Evolutionary conservation across 2,888 invertebrate genomes (phyloP), one percentile per base, ranked within the genome.

Genomic region (Gnatocerus cornutus): DNA sequence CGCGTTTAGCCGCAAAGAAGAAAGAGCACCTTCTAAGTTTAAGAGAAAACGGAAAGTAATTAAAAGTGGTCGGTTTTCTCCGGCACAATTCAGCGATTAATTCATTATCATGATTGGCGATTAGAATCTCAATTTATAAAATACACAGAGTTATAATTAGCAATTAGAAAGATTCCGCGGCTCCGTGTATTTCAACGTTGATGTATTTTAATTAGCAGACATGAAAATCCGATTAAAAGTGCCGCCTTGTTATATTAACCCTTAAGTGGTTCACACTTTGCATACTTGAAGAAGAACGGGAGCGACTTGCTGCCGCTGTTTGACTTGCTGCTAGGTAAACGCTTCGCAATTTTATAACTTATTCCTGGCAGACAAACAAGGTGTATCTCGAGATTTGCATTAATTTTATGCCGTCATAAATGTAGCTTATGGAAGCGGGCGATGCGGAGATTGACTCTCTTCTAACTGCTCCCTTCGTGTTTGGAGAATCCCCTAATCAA

Each of bases 121-220:
- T 84, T 84, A 84, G 84, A 84, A 85, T 84, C 84, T 83, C 84
- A 85, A 84, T 85, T 84, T 84, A 83, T 84, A 84, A 84, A 84
- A 84, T 84, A 84, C 84, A 84, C 84, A 85, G 84, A 83, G 80
- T 84, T 83, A 84, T 85, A 85, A 85, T 85, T 84, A 84, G 84
- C 83, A 84, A 85, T 84, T 85, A 84, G 83, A 82, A 82, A 83
- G 82, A 82, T 81, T 82, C 79, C 76, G 79, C 78, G 76, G 82
- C 77, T 69, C 76, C 77, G 80, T 80, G 80, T 81, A 80, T 79
- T 81, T 81, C 77, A 80, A 80, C 81, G 82, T 80, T 83, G 81
- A 83, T 82, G 84, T 83, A 83, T 84, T 84, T 84, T 84, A 84
- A 84, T 85, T 84, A 85, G 82, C 75, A 78, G 81, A 82, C 83